Evolutionary conservation across 2,797 vertebrate species (phyloP), one percentile per base, ranked within the genome.

Genomic region (Chelon auratus): DNA sequence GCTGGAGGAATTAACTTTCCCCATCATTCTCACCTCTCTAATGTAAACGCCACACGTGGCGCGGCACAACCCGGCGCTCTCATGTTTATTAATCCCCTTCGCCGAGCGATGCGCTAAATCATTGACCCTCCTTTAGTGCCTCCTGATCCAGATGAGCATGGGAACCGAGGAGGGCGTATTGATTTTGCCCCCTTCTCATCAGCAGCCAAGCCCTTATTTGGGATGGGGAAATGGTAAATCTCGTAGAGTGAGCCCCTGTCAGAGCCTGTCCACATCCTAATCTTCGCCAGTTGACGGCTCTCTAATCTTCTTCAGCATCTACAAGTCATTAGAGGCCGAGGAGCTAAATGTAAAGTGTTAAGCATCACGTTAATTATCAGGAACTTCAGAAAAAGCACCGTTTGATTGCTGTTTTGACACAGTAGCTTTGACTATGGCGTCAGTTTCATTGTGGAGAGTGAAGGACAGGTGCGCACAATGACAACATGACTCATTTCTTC

Each of bases 1-100:
- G 58, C 67, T 62, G 75, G 78, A 57, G 54, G 77, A 85, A 85
- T 91, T 84, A 91, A 90, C 77, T 89, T 84, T 79, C 66, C 79
- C 64, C 77, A 78, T 90, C 87, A 70, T 78, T 86, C 76, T 87
- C 76, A 75, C 51, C 68, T 64, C 77, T 79, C 77, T 68, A 87
- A 87, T 87, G 82, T 85, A 90, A 85, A 69, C 64, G 36, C 66
- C 80, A 56, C 66, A 63, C 77, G 68, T 57, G 50, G 68, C 71
- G 56, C 75, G 40, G 76, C 72, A 47, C 77, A 79, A 18, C 58
- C 77, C 68, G 14, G 54, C 72, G 52, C 75, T 22, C 85, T 92
- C 88, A 91, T 92, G 87, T 91, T 92, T 92, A 92, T 93, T 93
- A 81, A 92, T 92, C 81, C 82, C 77, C 75, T 67, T 70, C 79